A percentile compares a stretch with the other conserved stretches of the same genome.
Conservation (phyloP, 23 tunicate species). For the Trididemnum clinides region DNA sequence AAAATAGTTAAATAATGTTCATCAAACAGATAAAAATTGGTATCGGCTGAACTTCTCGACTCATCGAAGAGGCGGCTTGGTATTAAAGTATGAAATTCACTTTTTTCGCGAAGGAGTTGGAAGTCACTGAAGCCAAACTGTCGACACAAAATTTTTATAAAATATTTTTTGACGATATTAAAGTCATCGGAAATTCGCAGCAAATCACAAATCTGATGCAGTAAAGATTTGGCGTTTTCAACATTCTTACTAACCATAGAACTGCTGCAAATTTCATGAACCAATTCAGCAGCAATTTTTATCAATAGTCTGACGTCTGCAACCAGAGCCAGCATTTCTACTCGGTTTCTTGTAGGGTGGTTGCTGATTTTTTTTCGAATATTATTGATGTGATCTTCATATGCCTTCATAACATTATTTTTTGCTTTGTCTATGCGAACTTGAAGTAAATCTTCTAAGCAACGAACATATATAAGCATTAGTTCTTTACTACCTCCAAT, state of each 20-base stretch:
- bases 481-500: constrained; percentile 20
- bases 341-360: not conserved
- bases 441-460: constrained; percentile 34
- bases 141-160: constrained; percentile 42
- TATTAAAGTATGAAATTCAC: not conserved
- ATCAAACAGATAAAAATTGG: no score
- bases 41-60: no score
- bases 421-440: not conserved
- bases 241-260: not conserved
- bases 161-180: not conserved
- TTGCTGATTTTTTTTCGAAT: not conserved
- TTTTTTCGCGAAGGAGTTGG: not conserved
- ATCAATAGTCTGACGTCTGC: constrained; percentile 26
- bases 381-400: not conserved
- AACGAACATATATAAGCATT: constrained; percentile 42
- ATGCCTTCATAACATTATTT: not conserved
- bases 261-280: not conserved
- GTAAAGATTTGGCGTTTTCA: not conserved
- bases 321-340: constrained; percentile 26
- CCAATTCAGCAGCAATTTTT: not conserved
- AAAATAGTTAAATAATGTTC: no score
- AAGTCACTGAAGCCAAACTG: constrained; percentile 24
- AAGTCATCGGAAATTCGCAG: not conserved
- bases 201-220: not conserved
- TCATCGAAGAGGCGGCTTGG: no score